These are phyloP conservation scores for Caiman crocodilus DNA, from an alignment of 2,797 vertebrate species.

Conservation along the genomic window DNA sequence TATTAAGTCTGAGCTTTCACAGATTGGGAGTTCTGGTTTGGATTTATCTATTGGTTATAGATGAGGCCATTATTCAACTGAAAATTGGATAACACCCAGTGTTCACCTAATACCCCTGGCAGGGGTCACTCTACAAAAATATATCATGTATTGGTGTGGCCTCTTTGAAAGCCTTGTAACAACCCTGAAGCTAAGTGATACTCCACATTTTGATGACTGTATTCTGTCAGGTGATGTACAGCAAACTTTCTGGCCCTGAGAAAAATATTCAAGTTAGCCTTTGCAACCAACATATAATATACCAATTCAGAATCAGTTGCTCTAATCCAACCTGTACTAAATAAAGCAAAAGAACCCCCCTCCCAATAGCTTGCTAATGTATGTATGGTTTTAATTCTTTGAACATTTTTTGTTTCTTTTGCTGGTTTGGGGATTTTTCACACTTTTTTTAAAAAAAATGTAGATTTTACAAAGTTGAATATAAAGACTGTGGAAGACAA, in stretches of 20 bases:
- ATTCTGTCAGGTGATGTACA: conserved; percentile 32
- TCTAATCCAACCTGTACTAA: not conserved
- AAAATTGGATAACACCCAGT: not conserved
- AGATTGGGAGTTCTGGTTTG: not conserved
- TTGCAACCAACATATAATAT: not conserved
- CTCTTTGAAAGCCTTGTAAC: conserved; percentile 24
- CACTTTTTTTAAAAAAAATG: not conserved
- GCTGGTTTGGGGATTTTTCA: not conserved
- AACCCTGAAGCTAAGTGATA: conserved; percentile 19
- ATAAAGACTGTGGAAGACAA: not conserved
- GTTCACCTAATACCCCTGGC: not conserved
- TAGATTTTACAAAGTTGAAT: not conserved
- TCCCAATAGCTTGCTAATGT: not conserved
- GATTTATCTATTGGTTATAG: not conserved
- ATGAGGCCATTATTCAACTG: not conserved
- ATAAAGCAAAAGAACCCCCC: not conserved
- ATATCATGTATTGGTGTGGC: not conserved
- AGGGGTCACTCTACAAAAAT: conserved; percentile 27
- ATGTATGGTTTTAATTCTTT: not conserved
- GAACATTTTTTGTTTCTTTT: not conserved
- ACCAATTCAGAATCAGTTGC: not conserved
- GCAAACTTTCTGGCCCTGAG: conserved; percentile 25
- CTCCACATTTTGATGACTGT: conserved; percentile 22
- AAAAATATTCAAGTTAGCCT: conserved; percentile 32
- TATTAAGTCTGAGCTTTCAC: not conserved